Evolutionary conservation across 2,797 vertebrate species (phyloP), one percentile per base, ranked within the genome.

Genomic region (Phoxinus dragarum): DNA sequence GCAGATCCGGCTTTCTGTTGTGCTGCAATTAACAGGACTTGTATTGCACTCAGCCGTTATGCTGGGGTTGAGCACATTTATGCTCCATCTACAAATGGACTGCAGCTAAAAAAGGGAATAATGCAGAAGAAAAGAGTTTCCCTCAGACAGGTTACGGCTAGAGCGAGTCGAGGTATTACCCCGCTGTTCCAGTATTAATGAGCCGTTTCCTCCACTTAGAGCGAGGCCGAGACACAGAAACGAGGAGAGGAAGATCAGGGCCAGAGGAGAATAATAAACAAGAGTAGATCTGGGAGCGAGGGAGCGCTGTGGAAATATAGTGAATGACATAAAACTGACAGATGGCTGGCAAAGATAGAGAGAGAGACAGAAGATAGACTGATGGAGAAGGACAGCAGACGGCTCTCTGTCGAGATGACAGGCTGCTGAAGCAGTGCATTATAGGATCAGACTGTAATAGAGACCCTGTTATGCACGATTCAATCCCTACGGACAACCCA

Each of bases 11-110:
- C 54, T 11, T 91, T 90, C 90, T 90, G 78, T 90, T 88, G 87
- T 38, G 21, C 78, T 66, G 89, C 94, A 95, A 96, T 96, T 95
- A 96, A 91, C 91, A 88, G 86, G 85, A 76, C 76, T 94, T 93
- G 95, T 91, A 92, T 91, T 90, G 90, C 92, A 90, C 92, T 92
- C 87, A 89, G 90, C 91, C 85, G 89, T 92, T 94, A 93, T 91
- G 90, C 88, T 91, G 84, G 76, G 89, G 90, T 82, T 80, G 76
- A 84, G 88, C 86, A 88, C 90, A 88, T 90, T 92, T 89, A 93
- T 92, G 92, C 91, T 87, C 89, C 88, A 88, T 27, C 87, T 92
- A 91, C 86, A 89, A 92, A 92, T 88, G 56, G 78, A 73, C 68
- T 17, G 86, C 89, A 90, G 88, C 91, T 91, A 90, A 92, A 66